Percentiles rank a stretch among this genome's conserved stretches.
phyloP scores from a whole-genome alignment of 2,797 vertebrate genomes.

The Diplodus sargus region DNA sequence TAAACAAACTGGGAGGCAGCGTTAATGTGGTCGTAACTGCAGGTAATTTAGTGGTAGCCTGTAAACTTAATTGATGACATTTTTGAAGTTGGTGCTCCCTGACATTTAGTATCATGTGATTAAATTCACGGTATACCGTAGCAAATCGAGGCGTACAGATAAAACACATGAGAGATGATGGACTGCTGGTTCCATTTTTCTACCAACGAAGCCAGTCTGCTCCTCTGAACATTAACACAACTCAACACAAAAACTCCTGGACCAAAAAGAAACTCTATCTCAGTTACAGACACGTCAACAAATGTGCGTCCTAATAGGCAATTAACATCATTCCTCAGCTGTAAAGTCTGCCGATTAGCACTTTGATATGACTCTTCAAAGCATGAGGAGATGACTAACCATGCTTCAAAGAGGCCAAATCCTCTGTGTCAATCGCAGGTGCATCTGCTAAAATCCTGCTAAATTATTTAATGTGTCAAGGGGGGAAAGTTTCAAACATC shows the following conservation, averaged over 20 bases:
- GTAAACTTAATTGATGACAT: constrained; percentile 42
- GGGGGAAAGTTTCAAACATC: not conserved
- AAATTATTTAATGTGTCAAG: constrained; percentile 25
- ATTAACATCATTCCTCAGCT: constrained; percentile 27
- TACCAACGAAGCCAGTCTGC: not conserved
- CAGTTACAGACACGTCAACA: constrained; percentile 2
- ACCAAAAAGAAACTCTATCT: constrained; percentile 5
- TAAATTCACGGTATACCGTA: constrained; percentile 6
- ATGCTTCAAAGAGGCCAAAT: constrained; percentile 44
- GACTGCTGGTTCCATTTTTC: not conserved
- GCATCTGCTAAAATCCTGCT: constrained; percentile 31
- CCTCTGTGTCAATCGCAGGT: constrained; percentile 38
- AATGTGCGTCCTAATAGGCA: not conserved
- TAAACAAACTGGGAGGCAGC: constrained; percentile 21
- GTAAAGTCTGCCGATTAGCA: constrained; percentile 27
- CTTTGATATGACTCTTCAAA: constrained; percentile 48
- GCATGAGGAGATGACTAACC: constrained; percentile 33
- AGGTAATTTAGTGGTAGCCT: constrained; percentile 27
- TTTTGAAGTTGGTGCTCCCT: constrained; percentile 21
- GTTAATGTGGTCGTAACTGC: constrained; percentile 26
- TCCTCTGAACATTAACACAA: not conserved
- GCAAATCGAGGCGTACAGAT: not conserved
- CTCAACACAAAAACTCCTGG: not conserved
- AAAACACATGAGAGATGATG: not conserved
- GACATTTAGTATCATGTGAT: constrained; percentile 22